Evolutionary conservation across 1,140 invertebrate species (phyloP).

Genomic region (Pemphigus obesinymphae): DNA sequence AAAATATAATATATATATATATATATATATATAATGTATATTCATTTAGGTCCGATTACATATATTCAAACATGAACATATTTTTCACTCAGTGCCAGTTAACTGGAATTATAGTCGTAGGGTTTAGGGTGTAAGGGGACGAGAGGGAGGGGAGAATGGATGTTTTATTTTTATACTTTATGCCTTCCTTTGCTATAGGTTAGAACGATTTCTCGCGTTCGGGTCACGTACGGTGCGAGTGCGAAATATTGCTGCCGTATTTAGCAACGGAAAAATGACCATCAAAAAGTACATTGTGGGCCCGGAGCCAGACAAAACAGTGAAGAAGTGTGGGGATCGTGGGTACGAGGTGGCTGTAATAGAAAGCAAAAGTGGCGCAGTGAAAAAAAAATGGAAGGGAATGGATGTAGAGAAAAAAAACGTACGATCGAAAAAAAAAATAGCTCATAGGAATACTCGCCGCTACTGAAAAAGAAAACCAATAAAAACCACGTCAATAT

Average conservation of each 20-base stretch:
- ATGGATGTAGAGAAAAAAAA: background rate
- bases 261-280: background rate
- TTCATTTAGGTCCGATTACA: background rate
- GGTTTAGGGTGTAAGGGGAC: background rate
- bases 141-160: background rate
- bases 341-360: background rate
- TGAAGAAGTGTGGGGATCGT: background rate
- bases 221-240: background rate
- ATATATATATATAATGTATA: too few relatives aligned
- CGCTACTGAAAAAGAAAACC: background rate
- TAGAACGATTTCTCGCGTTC: background rate
- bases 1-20: background rate
- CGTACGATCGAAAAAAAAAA: background rate
- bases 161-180: background rate
- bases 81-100: background rate
- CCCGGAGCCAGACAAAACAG: background rate
- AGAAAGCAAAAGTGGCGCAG: background rate
- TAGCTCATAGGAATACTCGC: background rate
- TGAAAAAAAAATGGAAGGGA: background rate
- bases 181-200: too few relatives aligned
- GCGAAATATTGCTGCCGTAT: background rate
- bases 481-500: conserved; percentile 29
- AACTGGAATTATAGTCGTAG: background rate
- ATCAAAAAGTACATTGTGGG: background rate
- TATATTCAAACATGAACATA: background rate